Base-by-base conservation (phyloP, 2,797 vertebrate species). In the Notolepis coatsorum region DNA sequence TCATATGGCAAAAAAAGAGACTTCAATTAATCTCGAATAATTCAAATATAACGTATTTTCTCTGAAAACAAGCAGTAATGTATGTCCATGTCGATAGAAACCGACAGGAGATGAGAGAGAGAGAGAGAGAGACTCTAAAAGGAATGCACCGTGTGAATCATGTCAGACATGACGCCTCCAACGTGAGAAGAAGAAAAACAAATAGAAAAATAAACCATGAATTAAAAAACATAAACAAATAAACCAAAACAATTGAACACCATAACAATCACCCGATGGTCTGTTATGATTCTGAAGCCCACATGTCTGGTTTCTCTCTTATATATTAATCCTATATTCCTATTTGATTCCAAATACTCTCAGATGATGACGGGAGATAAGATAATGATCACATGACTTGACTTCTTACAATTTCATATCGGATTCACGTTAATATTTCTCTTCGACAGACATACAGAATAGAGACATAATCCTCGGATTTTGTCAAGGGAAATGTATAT, bases 361-460 rank as follows among this genome's bases (percentile, higher is more conserved):
- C 65, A 79, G 82, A 80, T 70, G 71, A 83, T 79, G 73, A 92
- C 47, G 50, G 84, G 75, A 86, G 81, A 87, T 80, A 82, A 79
- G 81, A 80, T 89, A 83, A 88, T 74, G 84, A 81, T 87, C 89
- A 91, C 88, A 88, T 78, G 45, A 90, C 84, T 85, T 78, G 45
- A 90, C 84, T 85, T 88, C 81, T 85, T 84, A 91, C 85, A 75
- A 66, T 75, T 91, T 90, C 79, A 90, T 84, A 85, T 92, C 88
- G 86, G 89, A 87, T 81, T 90, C 86, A 94, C 91, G 88, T 90
- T 89, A 86, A 92, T 88, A 89, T 85, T 84, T 91, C 87, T 92
- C 76, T 79, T 93, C 79, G 93, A 95, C 92, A 94, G 88, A 94
- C 92, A 86, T 81, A 95, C 85, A 94, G 93, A 93, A 92, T 85